A percentile compares a stretch with the other conserved stretches of the same genome.
phyloP scores from a whole-genome alignment of 2,888 invertebrate genomes.

The Congeria kusceri region DNA sequence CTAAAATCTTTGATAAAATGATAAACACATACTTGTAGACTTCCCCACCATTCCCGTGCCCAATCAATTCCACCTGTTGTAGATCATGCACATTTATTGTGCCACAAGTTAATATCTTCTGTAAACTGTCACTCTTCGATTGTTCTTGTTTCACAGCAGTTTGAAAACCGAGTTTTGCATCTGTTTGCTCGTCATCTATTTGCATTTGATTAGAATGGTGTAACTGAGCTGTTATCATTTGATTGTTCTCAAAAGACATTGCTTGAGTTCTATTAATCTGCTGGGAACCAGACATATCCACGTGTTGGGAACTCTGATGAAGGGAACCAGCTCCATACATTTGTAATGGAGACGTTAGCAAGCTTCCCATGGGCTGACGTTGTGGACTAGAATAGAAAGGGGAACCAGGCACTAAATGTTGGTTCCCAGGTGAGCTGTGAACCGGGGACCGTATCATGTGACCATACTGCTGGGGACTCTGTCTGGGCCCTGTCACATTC shows the following conservation, averaged over 20 bases:
- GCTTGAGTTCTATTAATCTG: constrained; percentile 19
- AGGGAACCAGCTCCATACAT: constrained; percentile 5
- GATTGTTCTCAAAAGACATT: neutral
- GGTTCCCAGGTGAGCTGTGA: constrained; percentile 3
- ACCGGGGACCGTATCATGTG: neutral
- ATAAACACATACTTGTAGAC: constrained; percentile 80
- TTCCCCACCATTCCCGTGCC: constrained; percentile 82
- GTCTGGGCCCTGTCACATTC: neutral
- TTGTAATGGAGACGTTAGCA: neutral
- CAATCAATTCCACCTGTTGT: constrained; percentile 75
- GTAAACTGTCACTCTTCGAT: constrained; percentile 51
- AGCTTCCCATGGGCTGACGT: neutral
- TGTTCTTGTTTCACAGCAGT: no score
- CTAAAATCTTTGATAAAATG: neutral
- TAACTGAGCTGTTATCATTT: no score
- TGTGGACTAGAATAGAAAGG: neutral
- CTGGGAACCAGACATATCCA: constrained; percentile 19
- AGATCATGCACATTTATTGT: constrained; percentile 78
- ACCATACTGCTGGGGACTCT: neutral
- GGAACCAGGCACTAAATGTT: constrained; percentile 5
- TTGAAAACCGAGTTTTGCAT: no score
- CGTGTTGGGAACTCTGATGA: constrained; percentile 14
- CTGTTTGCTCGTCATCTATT: no score
- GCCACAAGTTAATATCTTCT: constrained; percentile 77
- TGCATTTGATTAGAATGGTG: no score